phyloP scores from a whole-genome alignment of 2,888 invertebrate species.

The Amiota mariae region DNA sequence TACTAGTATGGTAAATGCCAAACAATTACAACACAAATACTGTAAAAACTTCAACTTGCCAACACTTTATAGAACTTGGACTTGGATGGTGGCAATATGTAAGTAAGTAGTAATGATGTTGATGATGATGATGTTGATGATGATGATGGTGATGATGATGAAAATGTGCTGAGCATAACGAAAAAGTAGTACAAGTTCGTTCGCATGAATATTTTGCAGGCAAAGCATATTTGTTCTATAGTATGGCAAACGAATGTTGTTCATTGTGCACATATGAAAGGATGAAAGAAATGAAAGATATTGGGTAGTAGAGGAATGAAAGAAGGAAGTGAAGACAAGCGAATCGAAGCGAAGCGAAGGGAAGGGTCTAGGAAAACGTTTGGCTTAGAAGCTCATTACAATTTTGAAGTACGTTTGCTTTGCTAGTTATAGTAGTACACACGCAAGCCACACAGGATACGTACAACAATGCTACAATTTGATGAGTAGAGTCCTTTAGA shows the following conservation, averaged over 20 bases:
- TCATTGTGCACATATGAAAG: too few relatives aligned
- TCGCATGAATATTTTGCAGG: slow-evolving; percentile 24
- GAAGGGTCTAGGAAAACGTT: slow-evolving; percentile 36
- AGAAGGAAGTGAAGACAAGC: too few relatives aligned
- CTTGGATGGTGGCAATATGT: background rate
- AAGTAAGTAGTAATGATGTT: background rate
- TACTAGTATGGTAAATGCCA: slow-evolving; percentile 1
- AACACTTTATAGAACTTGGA: background rate
- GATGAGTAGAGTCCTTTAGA: too few relatives aligned
- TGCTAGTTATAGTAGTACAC: slow-evolving; percentile 60
- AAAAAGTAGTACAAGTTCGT: slow-evolving; percentile 1
- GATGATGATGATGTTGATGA: slow-evolving; percentile 4
- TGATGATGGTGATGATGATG: slow-evolving; percentile 1
- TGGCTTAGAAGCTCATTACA: slow-evolving; percentile 65
- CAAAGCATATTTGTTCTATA: slow-evolving; percentile 6
- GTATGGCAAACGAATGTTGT: too few relatives aligned
- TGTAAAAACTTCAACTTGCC: slow-evolving; percentile 8
- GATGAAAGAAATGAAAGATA: too few relatives aligned
- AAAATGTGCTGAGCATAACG: slow-evolving; percentile 26
- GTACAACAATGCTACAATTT: background rate
- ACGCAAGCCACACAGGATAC: slow-evolving; percentile 31
- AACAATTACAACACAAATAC: slow-evolving; percentile 24
- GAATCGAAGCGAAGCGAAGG: slow-evolving; percentile 1
- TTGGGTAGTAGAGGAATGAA: background rate
- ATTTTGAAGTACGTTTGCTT: slow-evolving; percentile 68